phyloP scores from a whole-genome alignment of 2,888 invertebrate species.

The Leptinotarsa rubiginosa region DNA sequence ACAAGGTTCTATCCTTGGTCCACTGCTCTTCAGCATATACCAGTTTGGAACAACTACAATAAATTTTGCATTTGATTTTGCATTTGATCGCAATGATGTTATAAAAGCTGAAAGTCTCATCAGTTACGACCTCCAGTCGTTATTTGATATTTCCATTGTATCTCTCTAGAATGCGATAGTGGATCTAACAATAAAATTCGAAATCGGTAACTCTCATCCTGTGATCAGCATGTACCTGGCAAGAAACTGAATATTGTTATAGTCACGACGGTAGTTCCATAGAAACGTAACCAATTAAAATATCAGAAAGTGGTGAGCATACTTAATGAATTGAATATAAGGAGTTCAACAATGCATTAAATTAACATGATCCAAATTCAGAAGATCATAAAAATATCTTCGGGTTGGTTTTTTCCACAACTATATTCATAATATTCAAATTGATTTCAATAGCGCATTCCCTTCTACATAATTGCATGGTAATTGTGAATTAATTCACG shows the following conservation, averaged over 20 bases:
- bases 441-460: conserved; percentile 4
- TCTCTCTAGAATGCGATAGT: too few relatives aligned
- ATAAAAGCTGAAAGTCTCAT: too few relatives aligned
- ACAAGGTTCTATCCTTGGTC: too few relatives aligned
- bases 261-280: neutral
- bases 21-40: too few relatives aligned
- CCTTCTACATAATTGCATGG: neutral
- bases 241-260: neutral
- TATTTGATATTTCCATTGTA: too few relatives aligned
- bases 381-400: conserved; percentile 8
- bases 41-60: too few relatives aligned
- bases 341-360: conserved; percentile 12
- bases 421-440: conserved; percentile 17
- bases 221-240: too few relatives aligned
- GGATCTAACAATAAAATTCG: too few relatives aligned
- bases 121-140: too few relatives aligned
- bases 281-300: neutral
- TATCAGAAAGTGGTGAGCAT: neutral
- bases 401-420: neutral
- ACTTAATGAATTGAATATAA: neutral
- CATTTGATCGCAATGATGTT: too few relatives aligned
- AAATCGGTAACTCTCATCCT: too few relatives aligned
- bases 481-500: neutral
- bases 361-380: conserved; percentile 2
- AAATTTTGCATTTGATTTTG: too few relatives aligned